phyloP scores from a whole-genome alignment of 2,797 vertebrate species.

The Aphelocoma californica region DNA sequence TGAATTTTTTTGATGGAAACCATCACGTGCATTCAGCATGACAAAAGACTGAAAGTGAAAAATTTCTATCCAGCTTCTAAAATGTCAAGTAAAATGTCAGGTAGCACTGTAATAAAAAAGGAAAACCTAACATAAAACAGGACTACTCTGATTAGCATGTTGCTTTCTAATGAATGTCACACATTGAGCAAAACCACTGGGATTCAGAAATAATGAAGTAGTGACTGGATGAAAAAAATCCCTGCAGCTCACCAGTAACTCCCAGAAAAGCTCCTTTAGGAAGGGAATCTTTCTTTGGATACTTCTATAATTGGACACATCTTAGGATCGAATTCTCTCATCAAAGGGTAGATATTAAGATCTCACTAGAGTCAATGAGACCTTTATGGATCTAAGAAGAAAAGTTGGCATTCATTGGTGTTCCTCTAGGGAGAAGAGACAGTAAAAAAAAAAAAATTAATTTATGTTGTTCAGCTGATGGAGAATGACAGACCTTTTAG shows the following conservation, averaged over 20 bases:
- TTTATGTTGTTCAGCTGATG: not conserved
- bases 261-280: not conserved
- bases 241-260: not conserved
- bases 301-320: not conserved
- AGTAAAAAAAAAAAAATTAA: not conserved
- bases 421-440: not conserved
- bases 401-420: not conserved
- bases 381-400: not conserved
- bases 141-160: not conserved
- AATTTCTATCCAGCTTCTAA: not conserved
- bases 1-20: not conserved
- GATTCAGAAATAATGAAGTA: not conserved
- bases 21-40: not conserved
- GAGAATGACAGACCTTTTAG: not conserved
- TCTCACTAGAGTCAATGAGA: not conserved
- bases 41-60: not conserved
- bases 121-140: not conserved
- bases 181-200: not conserved
- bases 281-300: not conserved
- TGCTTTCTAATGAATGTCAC: not conserved
- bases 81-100: slow-evolving; percentile 23
- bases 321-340: not conserved
- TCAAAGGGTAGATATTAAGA: not conserved
- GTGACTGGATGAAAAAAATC: not conserved
- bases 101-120: not conserved